Evolutionary conservation across 2,113 vertebrate genomes (phyloP).

Genomic region (Riparia riparia): DNA sequence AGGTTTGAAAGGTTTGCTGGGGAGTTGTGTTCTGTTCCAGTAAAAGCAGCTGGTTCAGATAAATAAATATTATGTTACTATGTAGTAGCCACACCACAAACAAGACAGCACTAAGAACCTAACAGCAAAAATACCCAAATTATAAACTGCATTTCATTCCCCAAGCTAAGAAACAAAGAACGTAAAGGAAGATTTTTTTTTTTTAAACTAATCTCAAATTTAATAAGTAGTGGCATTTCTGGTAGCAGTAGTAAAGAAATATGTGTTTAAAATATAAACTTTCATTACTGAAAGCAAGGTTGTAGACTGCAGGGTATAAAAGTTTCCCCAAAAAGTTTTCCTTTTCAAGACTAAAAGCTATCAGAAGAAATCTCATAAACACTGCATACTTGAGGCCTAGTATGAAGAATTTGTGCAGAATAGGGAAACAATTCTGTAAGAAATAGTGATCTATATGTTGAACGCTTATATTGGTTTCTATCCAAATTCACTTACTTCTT

Average conservation of each 20-base stretch:
- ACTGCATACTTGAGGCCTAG: neutral
- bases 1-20: neutral
- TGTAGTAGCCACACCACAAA: neutral
- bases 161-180: neutral
- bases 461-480: neutral
- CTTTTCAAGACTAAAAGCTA: neutral
- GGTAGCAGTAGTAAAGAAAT: neutral
- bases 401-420: neutral
- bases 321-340: neutral
- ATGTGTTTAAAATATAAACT: neutral
- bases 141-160: neutral
- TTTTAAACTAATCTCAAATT: neutral
- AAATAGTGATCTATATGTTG: neutral
- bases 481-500: neutral
- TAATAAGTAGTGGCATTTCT: neutral
- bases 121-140: neutral
- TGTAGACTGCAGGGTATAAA: neutral
- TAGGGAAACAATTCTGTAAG: neutral
- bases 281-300: neutral
- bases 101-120: neutral
- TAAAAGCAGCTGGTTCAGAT: neutral
- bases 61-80: slow-evolving; percentile 7
- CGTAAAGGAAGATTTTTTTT: neutral
- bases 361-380: neutral
- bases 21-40: rapidly evolving